Percentiles rank a stretch among this genome's conserved stretches.
phyloP scores from a whole-genome alignment of 1,140 invertebrate genomes.

The Halictus rubicundus region DNA sequence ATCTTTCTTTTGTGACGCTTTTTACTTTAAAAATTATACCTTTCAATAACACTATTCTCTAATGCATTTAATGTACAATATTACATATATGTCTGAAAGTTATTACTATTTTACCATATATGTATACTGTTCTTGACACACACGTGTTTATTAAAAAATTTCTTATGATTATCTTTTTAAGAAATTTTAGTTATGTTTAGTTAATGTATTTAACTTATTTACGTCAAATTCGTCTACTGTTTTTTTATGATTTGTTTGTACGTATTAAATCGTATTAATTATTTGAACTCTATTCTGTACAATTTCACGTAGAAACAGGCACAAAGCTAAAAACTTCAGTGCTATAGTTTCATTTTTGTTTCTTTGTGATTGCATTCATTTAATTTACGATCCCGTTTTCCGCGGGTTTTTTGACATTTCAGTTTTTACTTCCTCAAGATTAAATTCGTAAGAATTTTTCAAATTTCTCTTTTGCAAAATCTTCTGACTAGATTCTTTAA shows the following conservation, averaged over 20 bases:
- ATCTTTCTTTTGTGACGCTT: neutral
- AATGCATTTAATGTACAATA: neutral
- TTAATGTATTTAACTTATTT: neutral
- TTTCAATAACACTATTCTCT: neutral
- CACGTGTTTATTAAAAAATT: neutral
- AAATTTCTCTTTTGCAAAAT: conserved; percentile 48
- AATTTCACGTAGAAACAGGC: neutral
- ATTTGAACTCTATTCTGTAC: neutral
- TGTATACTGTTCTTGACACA: neutral
- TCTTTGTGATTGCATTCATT: conserved; percentile 6
- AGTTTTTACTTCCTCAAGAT: conserved; percentile 50
- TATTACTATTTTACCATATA: neutral
- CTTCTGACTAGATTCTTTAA: conserved; percentile 60
- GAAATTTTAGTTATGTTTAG: neutral
- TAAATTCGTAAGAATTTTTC: conserved; percentile 53
- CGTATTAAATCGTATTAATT: neutral
- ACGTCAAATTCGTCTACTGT: neutral
- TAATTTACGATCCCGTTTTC: conserved; percentile 24
- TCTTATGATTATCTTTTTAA: neutral
- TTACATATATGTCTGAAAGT: neutral
- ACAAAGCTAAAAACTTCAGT: neutral
- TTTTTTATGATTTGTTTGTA: conserved; percentile 1
- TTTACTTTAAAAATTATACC: neutral
- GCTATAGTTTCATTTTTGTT: conserved; percentile 7
- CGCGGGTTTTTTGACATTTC: conserved; percentile 14